Evolutionary conservation across 2,888 invertebrate genomes (phyloP), one percentile per base, ranked within the genome.

Genomic region (Neria commutata): DNA sequence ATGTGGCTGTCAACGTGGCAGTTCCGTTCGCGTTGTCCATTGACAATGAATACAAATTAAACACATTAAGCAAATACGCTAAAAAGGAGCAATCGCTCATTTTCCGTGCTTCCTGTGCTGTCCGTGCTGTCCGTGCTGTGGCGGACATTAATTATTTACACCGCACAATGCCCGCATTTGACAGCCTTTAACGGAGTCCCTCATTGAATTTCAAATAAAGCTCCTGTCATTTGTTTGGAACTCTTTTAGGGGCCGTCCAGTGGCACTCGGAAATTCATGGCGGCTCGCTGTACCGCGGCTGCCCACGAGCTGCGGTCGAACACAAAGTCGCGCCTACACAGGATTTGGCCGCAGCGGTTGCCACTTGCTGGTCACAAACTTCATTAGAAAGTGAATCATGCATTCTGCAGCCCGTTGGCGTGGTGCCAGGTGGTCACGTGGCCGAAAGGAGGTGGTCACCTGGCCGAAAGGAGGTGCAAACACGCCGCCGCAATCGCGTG

Each of bases 41-140:
- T 42, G 42, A 19, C 42, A 42, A 42, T 42, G 42, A 42, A 42
- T 42, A 42, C 17, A 42, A 42, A 42, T 42, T 42, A 42, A 42
- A 21, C 19, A 19, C 42, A 42, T 42, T 42, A 42, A 42, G 21
- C 21, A 42, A 42, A 42, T 42, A 42, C n/a, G 3, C 37, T 37
- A 42, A 42, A 42, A 19, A 42, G 21, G 14, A 42, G 42, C 19
- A 42, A 21, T 42, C 5, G 21, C 19, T 42, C 17, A 42, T 17
- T 42, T 42, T 42, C 19, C 16, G n/a, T 37, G 6, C n/a, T 37
- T 37, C 37, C n/a, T 37, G 6, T 37, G 4, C 11, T 37, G 6
- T 37, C 4, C n/a, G 4, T 37, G 6, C 37, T 21, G 14, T 19
- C 42, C 17, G n/a, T n/a, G n/a, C 21, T 42, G 42, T 42, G 3